Evolutionary conservation across 2,113 vertebrate species (phyloP), one percentile per base, ranked within the genome.

Genomic region (Diadophis punctatus): DNA sequence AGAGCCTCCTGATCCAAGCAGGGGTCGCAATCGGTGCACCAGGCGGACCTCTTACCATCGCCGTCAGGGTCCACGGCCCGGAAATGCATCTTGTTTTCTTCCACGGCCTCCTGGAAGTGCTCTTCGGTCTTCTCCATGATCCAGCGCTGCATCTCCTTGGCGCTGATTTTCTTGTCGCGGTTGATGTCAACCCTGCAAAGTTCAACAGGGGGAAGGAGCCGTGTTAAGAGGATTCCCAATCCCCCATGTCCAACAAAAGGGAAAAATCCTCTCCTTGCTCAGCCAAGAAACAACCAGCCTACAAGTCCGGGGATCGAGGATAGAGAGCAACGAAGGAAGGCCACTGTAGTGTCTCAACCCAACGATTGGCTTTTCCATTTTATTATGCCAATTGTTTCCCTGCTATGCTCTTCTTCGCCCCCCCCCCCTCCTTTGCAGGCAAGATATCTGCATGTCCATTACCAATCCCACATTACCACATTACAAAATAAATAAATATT

Each of bases 41-140:
- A n/a, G n/a, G n/a, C n/a, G n/a, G n/a, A n/a, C n/a, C n/a, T n/a
- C n/a, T 97, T 94, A 99, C 99, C 99, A 0, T 99, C 98, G 0
- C 98, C 97, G 18, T 99, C 99, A 0, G 99, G 99, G 93, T 99
- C 99, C 3, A 99, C 99, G 0, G 99, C 98, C 2, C 87, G 95
- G 96, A 99, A 99, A 90, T 98, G 98, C 74, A 98, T 97, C 94
- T 98, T 99, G 95, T 99, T 99, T 95, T 99, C 99, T 16, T 96
- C 94, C 49, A 98, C 97, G 0, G 99, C 99, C 94, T 99, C 98
- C 96, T 99, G 98, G 88, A 99, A 99, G 92, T 99, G 99, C 94
- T 99, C 99, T 7, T 99, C 98, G 0, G 99, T 99, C 96, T 99
- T 99, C 96, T 98, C 98, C 98, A 99, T 99, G 93, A 99, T 99